Percentiles rank a stretch among this genome's conserved stretches.
Evolutionary conservation across 2,113 vertebrate genomes (phyloP).

Genomic region (Aythya baeri): DNA sequence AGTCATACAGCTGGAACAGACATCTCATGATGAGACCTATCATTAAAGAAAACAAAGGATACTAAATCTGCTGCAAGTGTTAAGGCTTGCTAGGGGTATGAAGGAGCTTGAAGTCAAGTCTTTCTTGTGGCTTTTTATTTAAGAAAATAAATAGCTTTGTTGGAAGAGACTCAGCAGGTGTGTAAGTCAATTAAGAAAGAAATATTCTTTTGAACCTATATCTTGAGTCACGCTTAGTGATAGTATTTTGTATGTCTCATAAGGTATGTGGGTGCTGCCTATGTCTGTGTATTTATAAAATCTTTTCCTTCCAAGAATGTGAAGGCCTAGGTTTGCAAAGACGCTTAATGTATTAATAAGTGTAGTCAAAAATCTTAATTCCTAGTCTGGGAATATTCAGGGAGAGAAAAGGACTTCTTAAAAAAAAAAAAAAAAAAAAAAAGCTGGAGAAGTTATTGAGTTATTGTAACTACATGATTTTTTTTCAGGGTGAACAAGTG

Average conservation of each 20-base stretch:
- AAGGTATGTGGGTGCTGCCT: neutral
- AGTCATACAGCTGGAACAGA: neutral
- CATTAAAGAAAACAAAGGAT: neutral
- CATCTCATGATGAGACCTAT: neutral
- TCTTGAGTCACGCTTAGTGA: neutral
- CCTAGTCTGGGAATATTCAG: neutral
- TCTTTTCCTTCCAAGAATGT: neutral
- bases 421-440: neutral
- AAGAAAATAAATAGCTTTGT: neutral
- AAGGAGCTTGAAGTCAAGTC: neutral
- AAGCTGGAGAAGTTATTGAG: neutral
- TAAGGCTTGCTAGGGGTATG: neutral
- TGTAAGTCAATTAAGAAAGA: neutral
- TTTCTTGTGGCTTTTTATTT: neutral
- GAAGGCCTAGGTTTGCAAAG: neutral
- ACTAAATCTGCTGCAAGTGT: neutral
- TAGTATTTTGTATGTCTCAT: neutral
- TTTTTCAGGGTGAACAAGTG: neutral
- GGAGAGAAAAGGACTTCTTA: neutral
- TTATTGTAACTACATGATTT: neutral
- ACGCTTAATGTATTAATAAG: neutral
- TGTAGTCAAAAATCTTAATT: neutral
- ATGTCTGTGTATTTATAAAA: neutral
- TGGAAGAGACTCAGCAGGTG: neutral
- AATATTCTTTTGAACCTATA: neutral